Percentiles rank a stretch among this genome's conserved stretches.
phyloP scores from a whole-genome alignment of 2,113 vertebrate genomes.

The Chinchilla lanigera region DNA sequence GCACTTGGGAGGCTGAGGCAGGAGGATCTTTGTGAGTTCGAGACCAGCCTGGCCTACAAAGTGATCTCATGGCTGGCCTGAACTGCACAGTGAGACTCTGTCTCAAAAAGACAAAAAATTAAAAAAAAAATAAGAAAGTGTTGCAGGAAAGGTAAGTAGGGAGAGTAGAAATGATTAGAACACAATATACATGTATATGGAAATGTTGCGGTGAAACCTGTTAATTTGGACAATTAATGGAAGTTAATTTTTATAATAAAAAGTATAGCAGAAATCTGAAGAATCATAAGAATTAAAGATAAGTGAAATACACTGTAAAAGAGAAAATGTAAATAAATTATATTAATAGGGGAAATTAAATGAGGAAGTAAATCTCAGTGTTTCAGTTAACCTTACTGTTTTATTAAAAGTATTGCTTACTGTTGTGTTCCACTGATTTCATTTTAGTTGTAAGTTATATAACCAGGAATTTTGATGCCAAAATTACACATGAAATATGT shows the following conservation, averaged over 20 bases:
- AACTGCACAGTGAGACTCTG: no score
- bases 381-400: not conserved
- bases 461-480: conserved; percentile 27
- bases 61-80: no score
- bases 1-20: no score
- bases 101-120: no score
- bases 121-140: no score
- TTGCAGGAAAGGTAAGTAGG: not conserved
- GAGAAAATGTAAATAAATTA: not conserved
- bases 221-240: not conserved
- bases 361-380: not conserved
- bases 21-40: no score
- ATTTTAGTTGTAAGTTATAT: not conserved
- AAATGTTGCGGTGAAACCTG: not conserved
- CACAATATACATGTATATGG: not conserved
- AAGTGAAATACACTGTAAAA: not conserved
- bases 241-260: not conserved
- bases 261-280: not conserved
- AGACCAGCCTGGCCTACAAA: no score
- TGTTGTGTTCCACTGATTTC: not conserved
- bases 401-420: not conserved
- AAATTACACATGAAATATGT: no score
- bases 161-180: not conserved
- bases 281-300: not conserved
- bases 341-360: conserved; percentile 11